Conservation (phyloP, 2,888 invertebrate genomes). For the Zelleria hepariella region DNA sequence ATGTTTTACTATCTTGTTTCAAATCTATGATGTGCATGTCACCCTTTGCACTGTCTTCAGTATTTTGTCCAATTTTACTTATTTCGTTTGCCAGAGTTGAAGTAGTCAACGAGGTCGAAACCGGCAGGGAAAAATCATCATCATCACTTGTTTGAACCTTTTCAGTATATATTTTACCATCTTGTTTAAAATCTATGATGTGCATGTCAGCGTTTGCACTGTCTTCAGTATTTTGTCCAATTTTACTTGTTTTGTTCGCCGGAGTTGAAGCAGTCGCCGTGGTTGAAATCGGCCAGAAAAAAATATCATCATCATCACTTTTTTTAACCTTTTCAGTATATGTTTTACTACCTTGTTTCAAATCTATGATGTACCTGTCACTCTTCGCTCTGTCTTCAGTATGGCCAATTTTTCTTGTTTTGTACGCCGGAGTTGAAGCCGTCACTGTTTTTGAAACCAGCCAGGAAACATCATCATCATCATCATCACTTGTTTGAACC, state of each 20-base stretch:
- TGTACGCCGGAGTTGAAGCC: no score
- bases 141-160: neutral
- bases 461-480: neutral
- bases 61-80: conserved; percentile 13
- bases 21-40: conserved; percentile 12
- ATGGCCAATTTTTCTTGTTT: no score
- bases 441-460: neutral
- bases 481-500: neutral
- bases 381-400: no score
- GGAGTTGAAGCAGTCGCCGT: no score
- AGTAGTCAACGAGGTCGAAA: no score
- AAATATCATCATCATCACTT: neutral
- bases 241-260: neutral
- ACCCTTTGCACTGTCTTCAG: conserved; percentile 1
- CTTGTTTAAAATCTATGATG: conserved; percentile 16
- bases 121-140: neutral
- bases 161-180: conserved; percentile 6
- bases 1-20: conserved; percentile 3
- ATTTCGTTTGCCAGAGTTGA: no score
- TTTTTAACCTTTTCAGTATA: neutral
- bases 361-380: neutral
- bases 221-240: neutral
- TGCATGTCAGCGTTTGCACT: conserved; percentile 19
- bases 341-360: neutral
- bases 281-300: no score